Evolutionary conservation across 2,888 invertebrate genomes (phyloP).

Genomic region (Dicyrtoma fusca): DNA sequence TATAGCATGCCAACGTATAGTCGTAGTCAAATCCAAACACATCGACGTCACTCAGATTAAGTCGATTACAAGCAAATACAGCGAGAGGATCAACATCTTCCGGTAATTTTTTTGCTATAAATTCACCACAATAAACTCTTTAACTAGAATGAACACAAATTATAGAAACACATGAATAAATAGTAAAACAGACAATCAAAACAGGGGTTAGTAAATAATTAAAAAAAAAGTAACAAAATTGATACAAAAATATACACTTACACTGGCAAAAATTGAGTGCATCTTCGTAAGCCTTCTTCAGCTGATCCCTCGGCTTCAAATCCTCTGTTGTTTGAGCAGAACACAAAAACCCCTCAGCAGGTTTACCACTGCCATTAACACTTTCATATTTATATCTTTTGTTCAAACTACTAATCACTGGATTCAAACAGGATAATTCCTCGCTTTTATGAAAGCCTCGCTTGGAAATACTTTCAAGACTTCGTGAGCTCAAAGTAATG

Average conservation of each 20-base stretch:
- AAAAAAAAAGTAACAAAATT: too few relatives aligned
- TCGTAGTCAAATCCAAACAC: slow-evolving; percentile 99
- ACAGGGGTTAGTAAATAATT: too few relatives aligned
- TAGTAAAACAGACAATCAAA: too few relatives aligned
- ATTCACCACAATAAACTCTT: too few relatives aligned
- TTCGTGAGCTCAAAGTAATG: neutral
- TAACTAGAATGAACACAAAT: too few relatives aligned
- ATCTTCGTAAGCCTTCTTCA: slow-evolving; percentile 54
- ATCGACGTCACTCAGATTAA: slow-evolving; percentile 85
- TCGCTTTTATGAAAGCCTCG: too few relatives aligned
- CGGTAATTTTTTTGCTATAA: slow-evolving; percentile 80
- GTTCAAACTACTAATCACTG: slow-evolving; percentile 2
- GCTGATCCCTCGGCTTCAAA: slow-evolving; percentile 37
- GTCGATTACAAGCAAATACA: slow-evolving; percentile 95
- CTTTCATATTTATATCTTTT: slow-evolving; percentile 8
- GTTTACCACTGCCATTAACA: neutral
- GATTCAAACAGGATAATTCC: neutral
- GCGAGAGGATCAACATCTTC: slow-evolving; percentile 82
- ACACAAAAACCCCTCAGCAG: neutral
- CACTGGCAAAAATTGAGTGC: slow-evolving; percentile 52
- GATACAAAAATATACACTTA: slow-evolving; percentile 42
- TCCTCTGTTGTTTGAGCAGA: slow-evolving; percentile 17
- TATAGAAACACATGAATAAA: neutral
- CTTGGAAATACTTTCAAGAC: neutral
- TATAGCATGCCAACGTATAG: slow-evolving; percentile 95